Base-by-base conservation (phyloP, 2,797 vertebrate species). In the Muscicapa comitata region DNA sequence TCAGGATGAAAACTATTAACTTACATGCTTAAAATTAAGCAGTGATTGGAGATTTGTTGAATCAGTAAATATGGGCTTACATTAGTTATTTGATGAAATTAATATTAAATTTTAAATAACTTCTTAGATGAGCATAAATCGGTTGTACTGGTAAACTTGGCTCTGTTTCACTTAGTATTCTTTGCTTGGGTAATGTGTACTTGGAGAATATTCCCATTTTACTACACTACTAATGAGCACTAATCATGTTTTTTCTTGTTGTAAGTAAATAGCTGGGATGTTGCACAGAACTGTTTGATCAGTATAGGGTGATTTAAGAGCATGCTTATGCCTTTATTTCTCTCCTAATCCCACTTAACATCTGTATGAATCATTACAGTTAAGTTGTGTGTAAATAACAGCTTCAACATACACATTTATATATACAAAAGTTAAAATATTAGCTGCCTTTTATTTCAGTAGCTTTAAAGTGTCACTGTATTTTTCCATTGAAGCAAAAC, bases 181-280 rank as follows among this genome's bases (percentile, higher is more conserved):
- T 79, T 77, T 81, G 40, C 92, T 92, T 94, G 86, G 77, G 61
- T 94, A 94, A 94, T 88, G 33, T 87, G 45, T 88, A 48, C 84
- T 95, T 90, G 66, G 75, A 95, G 71, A 88, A 88, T 92, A 90
- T 94, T 96, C 94, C 95, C 95, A 95, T 97, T 97, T 97, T 93
- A 93, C 90, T 71, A 43, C 66, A 63, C 75, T 84, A 48, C 63
- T 93, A 96, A 88, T 94, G 50, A 85, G 61, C 33, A 79, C 84
- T 92, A 77, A 81, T 97, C 96, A 81, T 97, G 96, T 97, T 97
- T 94, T 93, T 92, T 96, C 95, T 96, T 97, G 96, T 78, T 93
- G 74, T 73, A 92, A 86, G 77, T 94, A 93, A 96, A 96, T 94
- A 79, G 53, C 94, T 96, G 53, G 31, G 47, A 76, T 90, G 91